Percentiles rank a stretch among this genome's conserved stretches.
Evolutionary conservation across 2,113 vertebrate species (phyloP).

Genomic region (Oenanthe melanoleuca): DNA sequence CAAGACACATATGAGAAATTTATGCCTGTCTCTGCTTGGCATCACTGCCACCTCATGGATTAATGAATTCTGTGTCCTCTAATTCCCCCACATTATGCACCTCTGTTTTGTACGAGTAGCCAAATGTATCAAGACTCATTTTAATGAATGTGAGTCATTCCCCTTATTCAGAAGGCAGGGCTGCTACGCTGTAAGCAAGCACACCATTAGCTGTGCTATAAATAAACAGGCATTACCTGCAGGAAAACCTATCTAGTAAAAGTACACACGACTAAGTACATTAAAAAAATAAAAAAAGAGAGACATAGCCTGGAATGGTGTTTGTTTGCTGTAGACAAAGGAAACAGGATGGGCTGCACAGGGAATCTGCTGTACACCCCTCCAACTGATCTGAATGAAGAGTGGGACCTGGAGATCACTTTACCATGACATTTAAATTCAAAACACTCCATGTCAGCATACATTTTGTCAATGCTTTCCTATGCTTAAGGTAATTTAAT

Average conservation of each 20-base stretch:
- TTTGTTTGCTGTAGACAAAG: neutral
- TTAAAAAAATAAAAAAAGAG: neutral
- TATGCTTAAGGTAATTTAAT: neutral
- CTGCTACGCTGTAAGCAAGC: conserved; percentile 62
- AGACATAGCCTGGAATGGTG: neutral
- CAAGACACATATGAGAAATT: conserved; percentile 49
- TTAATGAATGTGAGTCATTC: conserved; percentile 74
- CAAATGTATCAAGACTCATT: conserved; percentile 74
- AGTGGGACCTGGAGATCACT: neutral
- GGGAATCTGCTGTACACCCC: neutral
- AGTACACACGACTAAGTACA: neutral
- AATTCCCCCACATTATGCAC: conserved; percentile 60
- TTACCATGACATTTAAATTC: neutral
- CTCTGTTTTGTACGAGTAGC: conserved; percentile 60
- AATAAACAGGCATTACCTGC: conserved; percentile 71
- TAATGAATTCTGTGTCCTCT: conserved; percentile 74
- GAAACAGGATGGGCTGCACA: neutral
- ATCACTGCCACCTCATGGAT: conserved; percentile 72
- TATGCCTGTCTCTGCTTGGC: conserved; percentile 63
- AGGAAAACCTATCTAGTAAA: conserved; percentile 56
- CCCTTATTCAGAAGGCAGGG: conserved; percentile 67
- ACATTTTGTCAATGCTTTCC: neutral
- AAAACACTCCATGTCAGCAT: neutral
- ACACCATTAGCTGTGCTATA: conserved; percentile 70
- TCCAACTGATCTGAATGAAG: neutral